Base-by-base conservation (phyloP, 2,113 vertebrate species). In the Salminus brasiliensis region DNA sequence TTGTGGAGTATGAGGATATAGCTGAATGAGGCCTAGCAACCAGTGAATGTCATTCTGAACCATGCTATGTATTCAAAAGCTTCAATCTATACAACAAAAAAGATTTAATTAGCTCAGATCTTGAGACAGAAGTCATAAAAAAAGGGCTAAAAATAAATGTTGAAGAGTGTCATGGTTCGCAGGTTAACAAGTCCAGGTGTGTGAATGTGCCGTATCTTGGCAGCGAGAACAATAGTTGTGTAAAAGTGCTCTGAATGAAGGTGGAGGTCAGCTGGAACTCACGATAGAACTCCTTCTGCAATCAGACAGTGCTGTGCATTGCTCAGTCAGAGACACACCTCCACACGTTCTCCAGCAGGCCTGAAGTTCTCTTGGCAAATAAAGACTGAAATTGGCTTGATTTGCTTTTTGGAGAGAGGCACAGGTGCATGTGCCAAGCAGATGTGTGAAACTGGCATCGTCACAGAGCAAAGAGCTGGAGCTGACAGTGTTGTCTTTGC, bases 371-470 rank as follows among this genome's bases (percentile, higher is more conserved):
- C 60, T 34, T 65, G 60, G 60, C 18, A 72, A 34, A 65, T 72
- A 49, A 52, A 72, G 43, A 65, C 36, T 45, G 13, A 34, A 39
- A 43, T 55, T 73, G 45, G 21, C 62, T 34, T 74, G 43, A 43
- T 72, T 53, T 65, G 57, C 29, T 62, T 7, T 72, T 59, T 12
- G 4, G 34, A 57, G 47, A 16, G 47, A 41, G 41, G 71, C 39
- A 62, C 49, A 75, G 65, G 76, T 79, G 66, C 43, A 34, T 59
- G 36, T 68, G 73, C 74, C 49, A 57, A 55, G 70, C n/a, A 67
- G 49, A 57, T 11, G 36, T 57, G 49, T 47, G 29, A 52, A 29
- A 57, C 57, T 39, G n/a, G n/a, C 11, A n/a, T 65, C 30, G 72
- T 43, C 49, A 55, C 43, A 72, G 45, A 52, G 55, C 76, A 27